Evolutionary conservation across 2,113 vertebrate species (phyloP), one percentile per base, ranked within the genome.

Genomic region (Lutjanus erythropterus): DNA sequence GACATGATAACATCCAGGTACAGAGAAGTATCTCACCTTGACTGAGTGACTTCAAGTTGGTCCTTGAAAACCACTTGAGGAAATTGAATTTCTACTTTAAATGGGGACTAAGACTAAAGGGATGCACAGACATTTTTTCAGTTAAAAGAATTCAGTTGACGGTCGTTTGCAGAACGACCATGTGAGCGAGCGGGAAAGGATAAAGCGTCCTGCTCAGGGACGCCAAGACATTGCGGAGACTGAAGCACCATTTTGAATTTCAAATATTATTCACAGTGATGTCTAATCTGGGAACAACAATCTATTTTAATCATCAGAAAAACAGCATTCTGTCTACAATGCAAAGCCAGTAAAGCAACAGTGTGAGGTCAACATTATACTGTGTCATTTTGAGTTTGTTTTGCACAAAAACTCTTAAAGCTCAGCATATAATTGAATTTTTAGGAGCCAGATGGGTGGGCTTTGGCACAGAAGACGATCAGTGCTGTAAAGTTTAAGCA

Each of bases 401-500:
- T 72, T 71, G 35, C 70, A 37, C 55, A 47, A 33, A 53, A 42
- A 53, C 44, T 56, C 46, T 60, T 4, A n/a, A 27, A 55, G 46
- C 77, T 70, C 42, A 9, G 29, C 27, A 15, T 60, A 11, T 44
- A 29, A 84, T 84, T 72, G 39, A 59, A 78, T 83, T 85, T 80
- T 65, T 46, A 19, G 39, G 47, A 66, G 81, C 81, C 89, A 90
- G 79, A 79, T 85, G 85, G 88, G 75, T 55, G 74, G 75, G 84
- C 67, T 83, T 85, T 68, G 82, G 73, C 35, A 35, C 68, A 27
- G 42, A 80, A 60, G 31, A 78, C 47, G 58, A 47, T 15, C 23
- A 23, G 47, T 31, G 14, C 66, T 31, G 29, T 7, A 41, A 76
- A 56, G 61, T 80, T 85, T 0, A 0, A 52, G 46, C 75, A 35